phyloP scores from a whole-genome alignment of 2,797 vertebrate genomes.

The Sternotherus odoratus region DNA sequence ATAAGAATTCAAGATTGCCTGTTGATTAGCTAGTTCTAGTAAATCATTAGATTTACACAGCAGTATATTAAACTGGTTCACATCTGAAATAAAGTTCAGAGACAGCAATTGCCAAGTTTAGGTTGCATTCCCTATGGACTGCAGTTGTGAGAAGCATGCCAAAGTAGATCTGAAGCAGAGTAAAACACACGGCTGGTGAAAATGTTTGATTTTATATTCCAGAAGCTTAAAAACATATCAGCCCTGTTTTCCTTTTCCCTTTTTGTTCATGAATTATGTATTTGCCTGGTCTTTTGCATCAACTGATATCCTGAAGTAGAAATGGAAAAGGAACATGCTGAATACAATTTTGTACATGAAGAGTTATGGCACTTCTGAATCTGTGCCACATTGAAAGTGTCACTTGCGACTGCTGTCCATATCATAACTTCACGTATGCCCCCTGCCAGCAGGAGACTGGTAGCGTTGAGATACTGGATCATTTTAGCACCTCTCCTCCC shows the following conservation, averaged over 20 bases:
- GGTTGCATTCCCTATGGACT: background rate
- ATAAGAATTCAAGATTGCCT: background rate
- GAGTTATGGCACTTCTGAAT: conserved; percentile 28
- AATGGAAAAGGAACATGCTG: conserved; percentile 44
- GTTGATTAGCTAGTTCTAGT: background rate
- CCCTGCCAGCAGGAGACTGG: conserved; percentile 20
- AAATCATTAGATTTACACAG: background rate
- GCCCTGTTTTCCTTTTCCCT: conserved; percentile 43
- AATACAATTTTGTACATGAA: conserved; percentile 63
- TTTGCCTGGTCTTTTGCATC: conserved; percentile 63
- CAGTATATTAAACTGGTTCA: conserved; percentile 24
- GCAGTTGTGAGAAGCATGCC: conserved; percentile 48
- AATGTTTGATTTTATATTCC: conserved; percentile 58
- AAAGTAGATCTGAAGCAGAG: conserved; percentile 53
- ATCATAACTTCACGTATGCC: conserved; percentile 46
- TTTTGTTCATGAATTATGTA: conserved; percentile 78
- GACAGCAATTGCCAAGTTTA: conserved; percentile 1
- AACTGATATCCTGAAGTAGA: conserved; percentile 64
- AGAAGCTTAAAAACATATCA: conserved; percentile 32
- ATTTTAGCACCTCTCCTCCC: background rate
- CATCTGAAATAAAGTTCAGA: conserved; percentile 9
- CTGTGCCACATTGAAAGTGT: conserved; percentile 37
- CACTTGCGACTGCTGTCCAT: conserved; percentile 33
- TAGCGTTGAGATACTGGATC: conserved; percentile 31
- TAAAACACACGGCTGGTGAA: conserved; percentile 41